Evolutionary conservation across 2,888 invertebrate species (phyloP).

Genomic region (Ganaspis brasiliensis): DNA sequence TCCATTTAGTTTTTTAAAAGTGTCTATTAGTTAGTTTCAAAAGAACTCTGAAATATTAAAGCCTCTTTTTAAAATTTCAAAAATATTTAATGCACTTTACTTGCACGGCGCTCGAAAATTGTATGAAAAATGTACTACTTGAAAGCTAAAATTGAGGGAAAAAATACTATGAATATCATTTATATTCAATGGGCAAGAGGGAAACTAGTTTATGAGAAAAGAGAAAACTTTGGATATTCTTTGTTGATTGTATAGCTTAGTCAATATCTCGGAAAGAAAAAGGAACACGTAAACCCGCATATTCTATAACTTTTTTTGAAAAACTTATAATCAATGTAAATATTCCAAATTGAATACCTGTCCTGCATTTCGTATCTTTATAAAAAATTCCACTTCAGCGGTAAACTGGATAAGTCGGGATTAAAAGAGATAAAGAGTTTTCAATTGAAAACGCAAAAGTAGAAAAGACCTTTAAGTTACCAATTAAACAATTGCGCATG

Average conservation of each 20-base stretch:
- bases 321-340: slow-evolving; percentile 31
- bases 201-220: neutral
- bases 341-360: neutral
- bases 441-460: neutral
- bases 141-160: neutral
- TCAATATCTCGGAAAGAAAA: neutral
- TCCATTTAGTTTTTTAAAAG: too few relatives aligned
- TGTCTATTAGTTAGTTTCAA: too few relatives aligned
- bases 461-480: too few relatives aligned
- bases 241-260: neutral
- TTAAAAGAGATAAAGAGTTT: neutral
- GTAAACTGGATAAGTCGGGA: neutral
- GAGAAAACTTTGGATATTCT: slow-evolving; percentile 1
- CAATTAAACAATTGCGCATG: too few relatives aligned
- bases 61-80: too few relatives aligned
- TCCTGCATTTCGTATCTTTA: neutral
- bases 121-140: neutral
- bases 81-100: too few relatives aligned
- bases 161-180: neutral
- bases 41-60: too few relatives aligned
- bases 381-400: neutral
- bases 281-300: neutral
- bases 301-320: neutral
- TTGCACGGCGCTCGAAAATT: too few relatives aligned
- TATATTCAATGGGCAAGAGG: slow-evolving; percentile 5